Evolutionary conservation across 2,888 invertebrate genomes (phyloP).

Genomic region (Pandemis corylana): DNA sequence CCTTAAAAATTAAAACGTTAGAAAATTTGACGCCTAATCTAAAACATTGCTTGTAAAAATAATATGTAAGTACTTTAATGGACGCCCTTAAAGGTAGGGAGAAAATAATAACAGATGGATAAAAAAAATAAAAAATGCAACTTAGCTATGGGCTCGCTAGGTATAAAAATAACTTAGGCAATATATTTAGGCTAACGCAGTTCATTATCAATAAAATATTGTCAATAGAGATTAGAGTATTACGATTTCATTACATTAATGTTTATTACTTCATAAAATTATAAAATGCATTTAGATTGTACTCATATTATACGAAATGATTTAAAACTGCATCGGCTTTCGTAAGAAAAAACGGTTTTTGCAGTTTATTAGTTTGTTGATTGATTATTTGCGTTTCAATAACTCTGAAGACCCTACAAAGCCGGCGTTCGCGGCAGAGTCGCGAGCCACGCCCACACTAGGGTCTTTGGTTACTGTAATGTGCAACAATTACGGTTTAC

Average conservation of each 20-base stretch:
- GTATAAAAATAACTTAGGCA: constrained; percentile 32
- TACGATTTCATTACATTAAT: constrained; percentile 14
- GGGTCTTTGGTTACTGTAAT: too few relatives aligned
- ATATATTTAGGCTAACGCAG: constrained; percentile 14
- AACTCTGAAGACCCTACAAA: not conserved
- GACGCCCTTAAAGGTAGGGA: constrained; percentile 22
- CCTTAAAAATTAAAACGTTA: constrained; percentile 2
- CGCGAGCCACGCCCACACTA: not conserved
- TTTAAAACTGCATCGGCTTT: too few relatives aligned
- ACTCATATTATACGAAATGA: not conserved
- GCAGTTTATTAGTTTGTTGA: not conserved
- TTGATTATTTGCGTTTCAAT: not conserved
- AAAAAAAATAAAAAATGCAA: constrained; percentile 2
- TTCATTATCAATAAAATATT: constrained; percentile 28
- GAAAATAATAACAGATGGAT: not conserved
- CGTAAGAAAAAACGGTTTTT: not conserved
- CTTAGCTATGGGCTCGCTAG: constrained; percentile 5
- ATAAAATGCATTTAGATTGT: not conserved
- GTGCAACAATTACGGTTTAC: too few relatives aligned
- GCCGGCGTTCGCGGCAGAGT: not conserved
- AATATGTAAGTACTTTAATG: constrained; percentile 25
- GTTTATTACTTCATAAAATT: constrained; percentile 18
- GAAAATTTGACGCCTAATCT: not conserved
- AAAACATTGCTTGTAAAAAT: constrained; percentile 16
- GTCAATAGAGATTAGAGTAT: constrained; percentile 30